Percentiles rank a stretch among this genome's conserved stretches.
These are phyloP conservation scores for Lithophane semibrunnea DNA, from an alignment of 2,888 invertebrate genomes.

Conservation along the genomic window DNA sequence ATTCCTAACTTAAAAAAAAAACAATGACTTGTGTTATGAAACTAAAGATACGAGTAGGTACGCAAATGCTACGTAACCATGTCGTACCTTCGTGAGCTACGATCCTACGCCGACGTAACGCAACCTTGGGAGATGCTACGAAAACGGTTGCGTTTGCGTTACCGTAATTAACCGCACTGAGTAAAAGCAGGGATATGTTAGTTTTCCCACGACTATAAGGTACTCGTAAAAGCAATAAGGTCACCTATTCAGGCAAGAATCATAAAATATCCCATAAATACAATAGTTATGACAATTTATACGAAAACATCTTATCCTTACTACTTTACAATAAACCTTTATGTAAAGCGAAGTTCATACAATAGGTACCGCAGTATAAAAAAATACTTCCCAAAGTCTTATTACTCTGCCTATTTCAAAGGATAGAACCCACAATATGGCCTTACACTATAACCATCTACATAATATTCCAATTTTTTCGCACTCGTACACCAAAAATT, in stretches of 20 bases:
- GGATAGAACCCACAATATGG: slow-evolving; percentile 40
- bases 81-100: slow-evolving; percentile 9
- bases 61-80: neutral
- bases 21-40: neutral
- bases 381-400: slow-evolving; percentile 25
- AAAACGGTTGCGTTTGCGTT: neutral
- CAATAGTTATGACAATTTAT: neutral
- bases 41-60: neutral
- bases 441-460: slow-evolving; percentile 33
- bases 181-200: too few relatives aligned
- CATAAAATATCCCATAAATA: neutral
- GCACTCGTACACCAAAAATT: slow-evolving; percentile 47
- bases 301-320: neutral
- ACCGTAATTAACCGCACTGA: neutral
- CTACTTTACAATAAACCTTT: slow-evolving; percentile 8
- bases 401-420: slow-evolving; percentile 39
- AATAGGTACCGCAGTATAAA: slow-evolving; percentile 14
- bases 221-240: neutral
- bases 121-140: neutral
- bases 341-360: neutral
- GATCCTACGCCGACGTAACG: neutral
- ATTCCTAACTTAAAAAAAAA: neutral
- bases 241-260: neutral
- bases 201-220: neutral
- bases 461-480: slow-evolving; percentile 52